Base-by-base conservation (phyloP, 2,888 invertebrate species). In the Quadroppia sp. region DNA sequence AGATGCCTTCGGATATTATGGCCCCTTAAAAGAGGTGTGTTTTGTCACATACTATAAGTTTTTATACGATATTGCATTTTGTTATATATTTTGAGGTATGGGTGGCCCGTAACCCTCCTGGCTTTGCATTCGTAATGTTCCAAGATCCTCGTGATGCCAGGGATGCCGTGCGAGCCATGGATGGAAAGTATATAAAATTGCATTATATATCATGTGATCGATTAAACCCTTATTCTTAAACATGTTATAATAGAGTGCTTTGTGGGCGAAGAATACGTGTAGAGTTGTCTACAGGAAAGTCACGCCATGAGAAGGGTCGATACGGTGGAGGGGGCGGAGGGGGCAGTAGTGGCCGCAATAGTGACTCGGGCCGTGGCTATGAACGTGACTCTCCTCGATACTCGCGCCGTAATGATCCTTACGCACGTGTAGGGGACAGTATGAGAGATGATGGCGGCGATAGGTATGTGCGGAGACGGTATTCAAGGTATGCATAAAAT, bases 201-300 rank as follows among this genome's bases (percentile, higher is more conserved):
- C 15, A 9, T 48, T 48, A 48, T 7, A 36, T 9, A 36, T 36
- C 36, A 36, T 7, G 4, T 36, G 4, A 4, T 36, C 36, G 9
- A 7, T 36, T 9, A 36, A 45, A 11, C 9, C 45, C 45, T 45
- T 45, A 11, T n/a, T 45, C 45, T 3, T 17, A 15, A 7, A 9
- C 36, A 7, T 36, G 4, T 9, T 7, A 36, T 9, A 4, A 36
- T 78, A 83, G 83, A 71, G 80, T 80, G 23, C 78, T 95, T 77
- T 94, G 94, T 84, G 95, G 95, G 0, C 87, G 91, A 53, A 86
- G 94, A 67, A 93, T 93, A 32, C 87, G 95, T 67, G 95, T 95
- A 11, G 96, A 96, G 83, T 87, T 92, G 84, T 94, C 94, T 1
- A 93, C 91, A 80, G 94, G 94, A 25, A 91, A 91, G 82, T 80